Base-by-base conservation (phyloP, 2,113 vertebrate species). In the Casuarius casuarius region DNA sequence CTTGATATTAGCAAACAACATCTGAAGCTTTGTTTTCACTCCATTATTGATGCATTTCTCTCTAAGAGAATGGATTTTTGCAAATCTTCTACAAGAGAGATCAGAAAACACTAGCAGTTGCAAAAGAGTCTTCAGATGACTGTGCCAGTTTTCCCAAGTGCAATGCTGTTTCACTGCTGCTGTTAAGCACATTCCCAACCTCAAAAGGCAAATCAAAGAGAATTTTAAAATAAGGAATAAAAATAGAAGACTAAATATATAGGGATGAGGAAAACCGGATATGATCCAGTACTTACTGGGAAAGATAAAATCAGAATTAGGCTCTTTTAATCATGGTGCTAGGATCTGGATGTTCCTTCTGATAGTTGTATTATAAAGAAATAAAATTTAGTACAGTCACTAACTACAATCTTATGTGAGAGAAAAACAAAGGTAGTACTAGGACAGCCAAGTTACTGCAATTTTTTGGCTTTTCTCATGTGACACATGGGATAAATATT, bases 161-260 rank as follows among this genome's bases (percentile, higher is more conserved):
- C 83, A 70, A 7, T 26, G 83, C 72, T 73, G 9, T 49, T 56
- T 46, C 72, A 25, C 72, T 81, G 65, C 78, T 92, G 58, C 68
- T 90, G 26, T 46, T 72, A 81, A 95, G 42, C 61, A 40, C n/a
- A 44, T 68, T 72, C 56, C 77, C 51, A 70, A 72, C 87, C 93
- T 92, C 79, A 66, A 94, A 56, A 95, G 28, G 56, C 62, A 89
- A 78, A 92, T 82, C 89, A 96, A 94, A 95, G 67, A 65, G 76
- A 84, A 91, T 89, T 94, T 95, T 87, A 84, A 94, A 96, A 58
- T 29, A 75, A 87, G 58, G 56, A 89, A 82, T 52, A 75, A 67
- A 76, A 82, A 91, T 72, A 84, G 74, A 59, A 79, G 58, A 26
- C 31, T 44, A 61, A 78, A 46, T 12, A 14, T 2, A 9, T 7